phyloP scores from a whole-genome alignment of 2,888 invertebrate genomes.

The Temnothorax ravouxi region DNA sequence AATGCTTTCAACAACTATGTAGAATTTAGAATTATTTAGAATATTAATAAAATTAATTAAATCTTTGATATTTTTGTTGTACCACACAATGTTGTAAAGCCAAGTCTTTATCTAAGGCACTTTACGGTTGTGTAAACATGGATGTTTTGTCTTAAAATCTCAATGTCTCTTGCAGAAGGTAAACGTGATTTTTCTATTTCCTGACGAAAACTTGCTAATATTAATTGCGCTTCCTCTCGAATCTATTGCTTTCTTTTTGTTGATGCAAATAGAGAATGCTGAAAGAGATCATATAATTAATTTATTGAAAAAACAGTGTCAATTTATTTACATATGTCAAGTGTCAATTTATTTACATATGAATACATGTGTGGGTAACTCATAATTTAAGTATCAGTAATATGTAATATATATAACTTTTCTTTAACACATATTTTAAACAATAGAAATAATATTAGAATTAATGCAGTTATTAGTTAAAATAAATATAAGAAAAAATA shows the following conservation, averaged over 20 bases:
- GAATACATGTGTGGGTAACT: too few species aligned
- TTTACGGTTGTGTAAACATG: not conserved
- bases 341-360: not conserved
- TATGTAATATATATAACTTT: too few species aligned
- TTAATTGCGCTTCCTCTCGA: not conserved
- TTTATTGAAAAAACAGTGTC: not conserved
- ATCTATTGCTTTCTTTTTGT: constrained; percentile 18
- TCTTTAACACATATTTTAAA: too few species aligned
- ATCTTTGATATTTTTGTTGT: constrained; percentile 10
- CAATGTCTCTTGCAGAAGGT: constrained; percentile 9
- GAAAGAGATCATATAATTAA: not conserved
- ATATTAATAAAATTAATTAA: constrained; percentile 10
- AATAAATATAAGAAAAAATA: not conserved
- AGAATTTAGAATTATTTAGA: too few species aligned
- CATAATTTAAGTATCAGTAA: too few species aligned
- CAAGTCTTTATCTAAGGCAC: constrained; percentile 1
- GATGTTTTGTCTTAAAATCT: constrained; percentile 2
- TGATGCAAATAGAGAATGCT: constrained; percentile 16
- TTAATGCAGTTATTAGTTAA: too few species aligned
- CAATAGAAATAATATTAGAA: too few species aligned
- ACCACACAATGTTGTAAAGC: constrained; percentile 1
- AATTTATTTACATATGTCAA: too few species aligned
- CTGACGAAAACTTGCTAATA: not conserved
- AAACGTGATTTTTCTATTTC: constrained; percentile 2
- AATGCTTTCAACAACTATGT: too few species aligned